Percentiles rank a stretch among this genome's conserved stretches.
phyloP scores from a whole-genome alignment of 2,888 invertebrate species.

The Ochropleura plecta region DNA sequence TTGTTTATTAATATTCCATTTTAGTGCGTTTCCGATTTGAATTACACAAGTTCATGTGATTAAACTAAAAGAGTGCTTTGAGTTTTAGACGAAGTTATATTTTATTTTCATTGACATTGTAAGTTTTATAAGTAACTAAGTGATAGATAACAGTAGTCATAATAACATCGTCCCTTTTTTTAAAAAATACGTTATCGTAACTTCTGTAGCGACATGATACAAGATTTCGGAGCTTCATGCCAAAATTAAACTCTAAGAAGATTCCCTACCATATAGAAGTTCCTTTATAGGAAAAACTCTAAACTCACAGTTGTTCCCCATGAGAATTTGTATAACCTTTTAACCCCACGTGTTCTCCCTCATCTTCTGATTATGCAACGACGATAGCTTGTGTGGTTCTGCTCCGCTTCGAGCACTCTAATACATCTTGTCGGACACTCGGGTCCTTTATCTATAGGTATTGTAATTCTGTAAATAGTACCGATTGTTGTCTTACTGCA shows the following conservation, averaged over 20 bases:
- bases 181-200: not conserved
- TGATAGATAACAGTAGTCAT: not conserved
- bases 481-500: slow-evolving; percentile 1
- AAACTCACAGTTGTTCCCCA: not conserved
- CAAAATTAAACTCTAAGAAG: not conserved
- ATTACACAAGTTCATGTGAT: not conserved
- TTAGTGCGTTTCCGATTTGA: not conserved
- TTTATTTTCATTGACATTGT: not conserved
- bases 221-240: not conserved
- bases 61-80: not conserved
- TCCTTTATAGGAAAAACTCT: too few relatives aligned
- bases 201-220: not conserved
- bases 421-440: slow-evolving; percentile 1
- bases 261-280: not conserved
- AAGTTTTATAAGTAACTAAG: not conserved
- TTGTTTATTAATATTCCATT: not conserved
- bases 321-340: not conserved
- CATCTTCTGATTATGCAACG: slow-evolving; percentile 6
- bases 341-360: not conserved
- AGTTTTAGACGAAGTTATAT: not conserved
- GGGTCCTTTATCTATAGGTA: not conserved
- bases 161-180: not conserved
- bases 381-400: slow-evolving; percentile 1
- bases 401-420: slow-evolving; percentile 1
- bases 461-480: not conserved